A percentile compares a stretch with the other conserved stretches of the same genome.
phyloP scores from a whole-genome alignment of 2,113 vertebrate genomes.

The Albula goreensis region DNA sequence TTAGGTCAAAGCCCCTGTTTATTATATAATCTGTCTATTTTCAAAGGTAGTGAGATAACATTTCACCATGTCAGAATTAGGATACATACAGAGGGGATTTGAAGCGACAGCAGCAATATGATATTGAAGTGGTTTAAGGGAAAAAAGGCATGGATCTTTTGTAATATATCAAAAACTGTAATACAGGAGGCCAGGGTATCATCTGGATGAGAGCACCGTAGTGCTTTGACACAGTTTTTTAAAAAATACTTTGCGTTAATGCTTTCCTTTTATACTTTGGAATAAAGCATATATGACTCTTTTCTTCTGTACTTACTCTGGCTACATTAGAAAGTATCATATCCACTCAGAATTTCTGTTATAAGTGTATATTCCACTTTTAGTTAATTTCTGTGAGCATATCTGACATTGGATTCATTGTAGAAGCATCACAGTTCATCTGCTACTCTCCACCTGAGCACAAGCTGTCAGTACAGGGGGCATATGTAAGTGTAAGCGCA shows the following conservation, averaged over 20 bases:
- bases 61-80: conserved; percentile 2
- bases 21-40: conserved; percentile 4
- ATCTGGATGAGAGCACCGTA: neutral
- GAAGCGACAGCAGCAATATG: neutral
- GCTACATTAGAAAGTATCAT: neutral
- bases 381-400: neutral
- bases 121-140: neutral
- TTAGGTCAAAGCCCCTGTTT: neutral
- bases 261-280: neutral
- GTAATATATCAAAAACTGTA: neutral
- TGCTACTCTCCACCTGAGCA: neutral
- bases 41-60: neutral
- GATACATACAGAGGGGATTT: neutral
- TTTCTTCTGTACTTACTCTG: neutral
- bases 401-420: neutral
- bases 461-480: neutral
- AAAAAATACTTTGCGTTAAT: neutral
- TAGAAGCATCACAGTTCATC: neutral
- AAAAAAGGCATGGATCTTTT: neutral
- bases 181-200: neutral
- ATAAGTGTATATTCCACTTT: neutral
- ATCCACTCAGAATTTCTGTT: neutral
- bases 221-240: neutral
- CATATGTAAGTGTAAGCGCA: neutral
- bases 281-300: neutral